Evolutionary conservation across 2,113 vertebrate genomes (phyloP).

Genomic region (Benitochromis conjunctus): DNA sequence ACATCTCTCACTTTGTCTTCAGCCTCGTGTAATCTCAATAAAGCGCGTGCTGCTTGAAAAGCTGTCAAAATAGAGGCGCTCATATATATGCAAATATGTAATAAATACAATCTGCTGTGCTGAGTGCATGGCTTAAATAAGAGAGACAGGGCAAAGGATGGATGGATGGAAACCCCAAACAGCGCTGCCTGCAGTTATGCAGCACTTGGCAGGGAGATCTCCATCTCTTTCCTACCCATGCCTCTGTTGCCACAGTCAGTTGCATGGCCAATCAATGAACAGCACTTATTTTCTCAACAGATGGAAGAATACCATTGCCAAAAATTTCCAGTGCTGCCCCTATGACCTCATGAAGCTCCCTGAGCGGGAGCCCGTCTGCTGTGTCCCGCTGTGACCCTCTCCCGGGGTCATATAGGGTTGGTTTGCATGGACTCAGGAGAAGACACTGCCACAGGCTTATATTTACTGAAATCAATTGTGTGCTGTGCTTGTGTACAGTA

Average conservation of each 20-base stretch:
- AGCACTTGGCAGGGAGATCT: conserved; percentile 32
- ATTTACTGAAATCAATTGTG: not conserved
- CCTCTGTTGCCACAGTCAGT: conserved; percentile 37
- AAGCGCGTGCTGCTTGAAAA: conserved; percentile 41
- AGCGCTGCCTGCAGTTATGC: conserved; percentile 16
- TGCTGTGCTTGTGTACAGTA: not conserved
- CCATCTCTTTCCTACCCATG: conserved; percentile 10
- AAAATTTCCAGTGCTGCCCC: conserved; percentile 45
- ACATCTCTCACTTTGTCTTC: conserved; percentile 51
- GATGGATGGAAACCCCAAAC: conserved; percentile 24
- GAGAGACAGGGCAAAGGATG: conserved; percentile 23
- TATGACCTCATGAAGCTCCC: conserved; percentile 59
- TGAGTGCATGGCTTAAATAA: conserved; percentile 59
- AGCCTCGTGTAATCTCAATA: conserved; percentile 36
- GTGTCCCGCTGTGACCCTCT: conserved; percentile 39
- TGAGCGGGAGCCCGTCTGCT: conserved; percentile 54
- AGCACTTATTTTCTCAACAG: conserved; percentile 63
- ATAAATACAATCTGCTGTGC: conserved; percentile 64
- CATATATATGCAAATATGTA: conserved; percentile 66
- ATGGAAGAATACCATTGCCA: conserved; percentile 69
- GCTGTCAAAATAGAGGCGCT: conserved; percentile 40
- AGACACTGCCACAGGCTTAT: conserved; percentile 22
- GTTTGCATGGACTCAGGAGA: conserved; percentile 38
- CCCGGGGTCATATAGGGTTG: conserved; percentile 39
- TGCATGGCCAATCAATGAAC: conserved; percentile 40